These are phyloP conservation scores for Patiria pectinifera DNA, from an alignment of 53 echinoderm and acorn worm genomes.

Conservation along the genomic window DNA sequence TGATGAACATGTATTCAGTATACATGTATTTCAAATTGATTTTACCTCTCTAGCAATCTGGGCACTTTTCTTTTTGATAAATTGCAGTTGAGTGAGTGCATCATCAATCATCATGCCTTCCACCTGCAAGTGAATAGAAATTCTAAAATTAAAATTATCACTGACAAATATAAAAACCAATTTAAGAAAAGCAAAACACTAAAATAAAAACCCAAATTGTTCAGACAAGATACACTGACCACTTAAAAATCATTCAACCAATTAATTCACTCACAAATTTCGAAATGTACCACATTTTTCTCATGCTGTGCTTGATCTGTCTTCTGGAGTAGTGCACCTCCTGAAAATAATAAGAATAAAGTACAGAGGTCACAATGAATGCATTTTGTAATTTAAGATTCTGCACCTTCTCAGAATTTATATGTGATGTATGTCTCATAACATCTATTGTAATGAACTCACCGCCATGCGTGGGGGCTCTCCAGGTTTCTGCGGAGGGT, in stretches of 20 bases:
- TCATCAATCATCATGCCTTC: slow-evolving; percentile 99
- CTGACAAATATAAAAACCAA: not conserved
- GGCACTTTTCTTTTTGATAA: slow-evolving; percentile 90
- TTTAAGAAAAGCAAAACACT: not conserved
- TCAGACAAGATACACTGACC: not conserved
- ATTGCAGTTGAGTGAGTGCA: slow-evolving; percentile 81
- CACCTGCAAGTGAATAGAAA: slow-evolving; percentile 63
- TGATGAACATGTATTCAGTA: not conserved
- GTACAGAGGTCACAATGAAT: not conserved
- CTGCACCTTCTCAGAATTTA: not conserved
- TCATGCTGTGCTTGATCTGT: slow-evolving; percentile 93
- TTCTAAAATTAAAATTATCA: not conserved
- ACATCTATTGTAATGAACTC: slow-evolving; percentile 22
- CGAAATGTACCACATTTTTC: slow-evolving; percentile 96
- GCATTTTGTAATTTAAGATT: not conserved
- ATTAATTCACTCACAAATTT: slow-evolving; percentile 82
- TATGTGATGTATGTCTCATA: not conserved
- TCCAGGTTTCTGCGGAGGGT: slow-evolving; percentile 89
- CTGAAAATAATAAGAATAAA: slow-evolving; percentile 30
- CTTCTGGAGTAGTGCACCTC: slow-evolving; percentile 76
- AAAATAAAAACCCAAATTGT: not conserved
- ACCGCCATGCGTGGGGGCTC: slow-evolving; percentile 86
- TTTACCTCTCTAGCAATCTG: slow-evolving; percentile 88
- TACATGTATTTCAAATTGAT: no score
- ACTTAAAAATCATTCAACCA: not conserved